Conservation (phyloP, 1,140 invertebrate species). For the Bradynema listronoti region DNA sequence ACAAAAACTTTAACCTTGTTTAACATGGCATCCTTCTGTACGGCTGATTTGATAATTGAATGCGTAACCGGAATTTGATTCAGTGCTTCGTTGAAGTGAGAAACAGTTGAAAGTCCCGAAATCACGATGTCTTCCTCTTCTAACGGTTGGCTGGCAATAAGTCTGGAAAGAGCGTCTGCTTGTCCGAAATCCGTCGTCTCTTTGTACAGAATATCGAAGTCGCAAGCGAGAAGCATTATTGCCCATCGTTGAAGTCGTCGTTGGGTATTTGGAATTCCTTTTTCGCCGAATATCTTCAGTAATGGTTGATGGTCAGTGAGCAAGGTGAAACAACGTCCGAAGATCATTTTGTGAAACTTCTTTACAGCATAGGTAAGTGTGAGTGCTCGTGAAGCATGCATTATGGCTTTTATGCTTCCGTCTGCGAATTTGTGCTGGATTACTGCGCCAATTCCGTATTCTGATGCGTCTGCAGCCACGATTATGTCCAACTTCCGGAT, state of each 20-base stretch:
- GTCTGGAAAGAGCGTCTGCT: constrained; percentile 12
- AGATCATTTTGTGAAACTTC: constrained; percentile 60
- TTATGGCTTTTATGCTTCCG: constrained; percentile 59
- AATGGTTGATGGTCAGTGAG: not conserved
- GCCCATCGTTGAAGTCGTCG: constrained; percentile 16
- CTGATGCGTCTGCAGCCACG: constrained; percentile 61
- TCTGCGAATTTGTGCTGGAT: constrained; percentile 58
- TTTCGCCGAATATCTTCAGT: not conserved
- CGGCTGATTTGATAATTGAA: not conserved
- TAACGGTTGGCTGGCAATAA: constrained; percentile 5
- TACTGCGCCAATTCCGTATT: constrained; percentile 61
- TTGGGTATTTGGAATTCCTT: constrained; percentile 8
- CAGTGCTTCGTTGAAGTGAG: constrained; percentile 11
- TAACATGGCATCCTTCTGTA: not conserved
- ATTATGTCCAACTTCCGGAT: constrained; percentile 57
- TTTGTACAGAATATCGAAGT: constrained; percentile 17
- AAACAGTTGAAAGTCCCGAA: not conserved
- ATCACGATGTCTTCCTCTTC: constrained; percentile 15
- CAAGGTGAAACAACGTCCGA: constrained; percentile 58
- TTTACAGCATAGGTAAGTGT: constrained; percentile 58
- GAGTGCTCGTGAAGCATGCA: constrained; percentile 47
- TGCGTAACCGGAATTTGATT: constrained; percentile 4
- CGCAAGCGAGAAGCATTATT: constrained; percentile 14
- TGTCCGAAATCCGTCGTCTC: constrained; percentile 16
- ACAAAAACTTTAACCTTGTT: not conserved